A percentile compares a stretch with the other conserved stretches of the same genome.
Conservation (phyloP, 2,797 vertebrate genomes). For the Lepidocolaptes lacrymiger region DNA sequence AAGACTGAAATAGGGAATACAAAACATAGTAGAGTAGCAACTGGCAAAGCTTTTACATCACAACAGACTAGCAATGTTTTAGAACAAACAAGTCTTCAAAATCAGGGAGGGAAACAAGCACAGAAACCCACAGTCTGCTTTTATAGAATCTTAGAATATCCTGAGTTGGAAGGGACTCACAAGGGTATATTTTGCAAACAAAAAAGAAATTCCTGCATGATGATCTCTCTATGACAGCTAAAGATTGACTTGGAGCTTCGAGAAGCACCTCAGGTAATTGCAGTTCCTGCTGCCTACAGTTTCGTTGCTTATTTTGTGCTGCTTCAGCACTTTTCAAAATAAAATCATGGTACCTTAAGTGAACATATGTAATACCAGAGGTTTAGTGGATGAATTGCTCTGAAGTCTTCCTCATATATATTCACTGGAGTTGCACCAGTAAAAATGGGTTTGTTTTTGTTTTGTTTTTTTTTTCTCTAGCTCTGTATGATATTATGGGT, state of each 20-base stretch:
- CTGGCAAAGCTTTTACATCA: background rate
- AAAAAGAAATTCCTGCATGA: background rate
- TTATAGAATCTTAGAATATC: background rate
- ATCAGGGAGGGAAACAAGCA: background rate
- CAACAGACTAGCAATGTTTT: background rate
- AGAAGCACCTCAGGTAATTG: background rate
- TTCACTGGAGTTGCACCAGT: background rate
- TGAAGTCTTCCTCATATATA: background rate
- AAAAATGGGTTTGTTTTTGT: background rate
- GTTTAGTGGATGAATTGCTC: constrained; percentile 1
- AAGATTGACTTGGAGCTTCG: background rate
- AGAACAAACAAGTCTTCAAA: background rate
- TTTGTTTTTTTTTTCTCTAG: background rate
- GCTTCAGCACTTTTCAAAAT: background rate
- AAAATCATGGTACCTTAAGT: background rate
- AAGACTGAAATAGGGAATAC: background rate
- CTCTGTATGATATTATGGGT: background rate
- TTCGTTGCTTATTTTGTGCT: background rate
- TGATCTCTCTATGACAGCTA: background rate
- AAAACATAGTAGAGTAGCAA: background rate
- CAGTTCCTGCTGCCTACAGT: background rate
- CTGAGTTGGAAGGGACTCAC: background rate
- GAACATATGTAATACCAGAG: background rate
- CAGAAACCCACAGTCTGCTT: background rate
- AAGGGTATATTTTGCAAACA: background rate